A percentile compares a stretch with the other conserved stretches of the same genome.
Conservation (phyloP, 2,888 invertebrate species). For the Acrobasis repandana region DNA sequence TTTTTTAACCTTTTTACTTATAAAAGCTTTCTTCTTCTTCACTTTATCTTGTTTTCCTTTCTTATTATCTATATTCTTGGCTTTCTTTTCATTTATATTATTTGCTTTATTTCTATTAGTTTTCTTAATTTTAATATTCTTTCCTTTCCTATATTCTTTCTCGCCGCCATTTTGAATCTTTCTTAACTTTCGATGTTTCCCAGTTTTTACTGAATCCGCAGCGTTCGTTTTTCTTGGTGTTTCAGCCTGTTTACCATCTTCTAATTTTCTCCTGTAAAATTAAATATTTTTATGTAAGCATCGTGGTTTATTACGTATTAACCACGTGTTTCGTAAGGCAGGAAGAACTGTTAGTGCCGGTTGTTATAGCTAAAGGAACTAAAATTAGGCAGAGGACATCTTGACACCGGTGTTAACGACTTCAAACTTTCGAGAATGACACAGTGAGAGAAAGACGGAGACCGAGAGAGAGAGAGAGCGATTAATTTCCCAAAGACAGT, state of each 20-base stretch:
- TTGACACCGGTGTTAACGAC: too few species aligned
- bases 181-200: slow-evolving; percentile 48
- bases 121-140: slow-evolving; percentile 9
- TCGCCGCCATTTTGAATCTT: slow-evolving; percentile 45
- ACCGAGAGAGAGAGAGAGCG: too few species aligned
- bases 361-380: too few species aligned
- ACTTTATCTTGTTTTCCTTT: slow-evolving; percentile 29
- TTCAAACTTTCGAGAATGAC: too few species aligned
- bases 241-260: slow-evolving; percentile 43
- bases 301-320: too few species aligned
- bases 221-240: slow-evolving; percentile 39
- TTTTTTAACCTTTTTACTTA: slow-evolving; percentile 25
- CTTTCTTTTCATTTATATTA: slow-evolving; percentile 29
- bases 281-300: too few species aligned
- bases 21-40: slow-evolving; percentile 35
- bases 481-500: too few species aligned
- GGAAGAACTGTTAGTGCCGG: too few species aligned
- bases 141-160: slow-evolving; percentile 23
- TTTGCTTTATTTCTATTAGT: slow-evolving; percentile 30
- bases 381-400: too few species aligned
- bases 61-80: slow-evolving; percentile 20
- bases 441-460: too few species aligned
- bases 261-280: slow-evolving; percentile 61
- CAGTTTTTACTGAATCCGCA: slow-evolving; percentile 50
- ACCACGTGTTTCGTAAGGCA: too few species aligned